phyloP scores from a whole-genome alignment of 2,113 vertebrate species.

The Rhabdomys dilectus region DNA sequence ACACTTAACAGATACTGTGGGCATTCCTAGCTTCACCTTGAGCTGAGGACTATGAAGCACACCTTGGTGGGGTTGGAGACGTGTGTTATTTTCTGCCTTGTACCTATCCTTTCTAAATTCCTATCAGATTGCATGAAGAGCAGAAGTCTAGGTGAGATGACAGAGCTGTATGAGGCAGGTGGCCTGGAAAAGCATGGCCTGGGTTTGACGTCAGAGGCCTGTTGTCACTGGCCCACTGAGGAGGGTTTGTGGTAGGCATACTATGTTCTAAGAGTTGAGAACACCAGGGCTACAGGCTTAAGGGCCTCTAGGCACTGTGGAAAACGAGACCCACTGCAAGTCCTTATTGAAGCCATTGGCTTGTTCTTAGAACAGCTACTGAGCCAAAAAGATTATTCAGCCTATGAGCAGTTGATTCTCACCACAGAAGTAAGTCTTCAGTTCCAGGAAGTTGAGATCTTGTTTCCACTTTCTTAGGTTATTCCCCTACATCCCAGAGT shows the following conservation, averaged over 20 bases:
- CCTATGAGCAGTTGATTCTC: constrained; percentile 62
- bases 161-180: background rate
- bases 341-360: constrained; percentile 80
- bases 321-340: background rate
- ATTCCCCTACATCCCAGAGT: background rate
- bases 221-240: background rate
- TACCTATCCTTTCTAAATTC: background rate
- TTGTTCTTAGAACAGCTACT: constrained; percentile 70
- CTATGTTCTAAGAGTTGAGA: background rate
- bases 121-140: background rate
- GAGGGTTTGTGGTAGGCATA: background rate
- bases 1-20: background rate
- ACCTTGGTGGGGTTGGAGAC: background rate
- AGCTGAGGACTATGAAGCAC: background rate
- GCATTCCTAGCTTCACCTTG: background rate
- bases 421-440: background rate
- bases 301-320: background rate
- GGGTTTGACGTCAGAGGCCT: background rate
- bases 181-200: background rate
- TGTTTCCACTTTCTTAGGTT: background rate
- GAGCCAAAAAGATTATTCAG: constrained; percentile 75
- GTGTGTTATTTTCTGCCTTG: background rate
- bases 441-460: background rate
- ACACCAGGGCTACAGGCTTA: background rate
- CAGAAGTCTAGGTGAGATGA: background rate